A percentile compares a stretch with the other conserved stretches of the same genome.
Evolutionary conservation across 1,140 invertebrate genomes (phyloP).

Genomic region (Ganaspis sp.): DNA sequence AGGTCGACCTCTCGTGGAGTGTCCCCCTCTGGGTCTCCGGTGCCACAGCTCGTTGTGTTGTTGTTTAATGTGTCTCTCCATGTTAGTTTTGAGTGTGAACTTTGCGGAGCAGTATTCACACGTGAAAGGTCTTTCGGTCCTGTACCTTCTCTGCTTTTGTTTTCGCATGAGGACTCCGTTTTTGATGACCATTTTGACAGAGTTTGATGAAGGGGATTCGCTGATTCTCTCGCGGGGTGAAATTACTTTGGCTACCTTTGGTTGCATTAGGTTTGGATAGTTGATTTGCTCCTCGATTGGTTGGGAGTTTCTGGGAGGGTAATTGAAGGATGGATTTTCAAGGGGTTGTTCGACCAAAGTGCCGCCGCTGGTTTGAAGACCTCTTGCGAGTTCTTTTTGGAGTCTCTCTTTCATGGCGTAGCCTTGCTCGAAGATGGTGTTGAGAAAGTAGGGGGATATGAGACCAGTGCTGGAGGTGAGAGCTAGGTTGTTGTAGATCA

Average conservation of each 20-base stretch:
- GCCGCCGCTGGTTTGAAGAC: slow-evolving; percentile 82
- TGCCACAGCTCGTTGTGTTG: slow-evolving; percentile 94
- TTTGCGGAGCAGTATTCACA: slow-evolving; percentile 92
- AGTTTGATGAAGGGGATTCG: slow-evolving; percentile 74
- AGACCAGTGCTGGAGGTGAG: slow-evolving; percentile 69
- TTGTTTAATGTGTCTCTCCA: slow-evolving; percentile 95
- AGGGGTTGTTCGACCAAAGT: slow-evolving; percentile 78
- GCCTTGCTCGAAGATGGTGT: slow-evolving; percentile 78
- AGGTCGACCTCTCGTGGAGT: slow-evolving; percentile 75
- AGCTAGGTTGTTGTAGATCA: slow-evolving; percentile 70
- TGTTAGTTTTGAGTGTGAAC: slow-evolving; percentile 93
- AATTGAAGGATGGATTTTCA: slow-evolving; percentile 55
- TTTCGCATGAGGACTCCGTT: slow-evolving; percentile 92
- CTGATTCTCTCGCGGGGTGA: slow-evolving; percentile 56
- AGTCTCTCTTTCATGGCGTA: slow-evolving; percentile 80
- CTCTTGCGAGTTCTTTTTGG: slow-evolving; percentile 81
- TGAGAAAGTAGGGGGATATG: slow-evolving; percentile 78
- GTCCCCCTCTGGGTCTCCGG: slow-evolving; percentile 80
- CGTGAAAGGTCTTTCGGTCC: slow-evolving; percentile 92
- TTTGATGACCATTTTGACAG: slow-evolving; percentile 92
- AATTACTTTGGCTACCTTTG: slow-evolving; percentile 40
- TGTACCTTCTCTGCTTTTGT: slow-evolving; percentile 91
- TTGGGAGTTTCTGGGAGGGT: slow-evolving; percentile 56
- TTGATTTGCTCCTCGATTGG: slow-evolving; percentile 52
- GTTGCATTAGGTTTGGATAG: slow-evolving; percentile 58